phyloP scores from a whole-genome alignment of 2,113 vertebrate genomes.

The Numenius arquata region DNA sequence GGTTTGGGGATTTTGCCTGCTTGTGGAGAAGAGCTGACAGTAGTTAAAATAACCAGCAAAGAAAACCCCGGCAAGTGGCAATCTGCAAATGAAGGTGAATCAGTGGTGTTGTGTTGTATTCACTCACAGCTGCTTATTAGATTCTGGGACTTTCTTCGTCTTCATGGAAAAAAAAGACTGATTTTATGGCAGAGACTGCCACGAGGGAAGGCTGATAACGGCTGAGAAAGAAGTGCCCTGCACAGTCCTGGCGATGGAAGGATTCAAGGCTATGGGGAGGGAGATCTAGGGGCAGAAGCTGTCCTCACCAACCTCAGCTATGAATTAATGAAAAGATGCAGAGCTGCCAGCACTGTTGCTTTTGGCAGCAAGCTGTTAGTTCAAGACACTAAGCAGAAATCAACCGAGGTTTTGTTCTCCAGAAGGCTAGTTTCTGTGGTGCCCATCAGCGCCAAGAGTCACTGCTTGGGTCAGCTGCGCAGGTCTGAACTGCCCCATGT shows the following conservation, averaged over 20 bases:
- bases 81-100: background rate
- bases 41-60: background rate
- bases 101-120: background rate
- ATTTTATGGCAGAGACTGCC: background rate
- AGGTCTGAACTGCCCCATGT: background rate
- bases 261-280: background rate
- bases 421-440: background rate
- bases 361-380: background rate
- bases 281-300: background rate
- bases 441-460: background rate
- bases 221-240: background rate
- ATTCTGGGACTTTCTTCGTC: background rate
- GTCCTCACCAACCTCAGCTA: background rate
- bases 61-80: background rate
- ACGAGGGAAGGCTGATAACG: background rate
- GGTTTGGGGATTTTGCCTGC: background rate
- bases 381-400: background rate
- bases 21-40: background rate
- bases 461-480: fast-evolving
- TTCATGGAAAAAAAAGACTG: background rate
- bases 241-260: fast-evolving
- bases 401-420: background rate
- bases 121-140: background rate
- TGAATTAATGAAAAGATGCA: background rate
- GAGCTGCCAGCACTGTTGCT: background rate